Conservation (phyloP, 2,797 vertebrate genomes). For the Lophius americanus region DNA sequence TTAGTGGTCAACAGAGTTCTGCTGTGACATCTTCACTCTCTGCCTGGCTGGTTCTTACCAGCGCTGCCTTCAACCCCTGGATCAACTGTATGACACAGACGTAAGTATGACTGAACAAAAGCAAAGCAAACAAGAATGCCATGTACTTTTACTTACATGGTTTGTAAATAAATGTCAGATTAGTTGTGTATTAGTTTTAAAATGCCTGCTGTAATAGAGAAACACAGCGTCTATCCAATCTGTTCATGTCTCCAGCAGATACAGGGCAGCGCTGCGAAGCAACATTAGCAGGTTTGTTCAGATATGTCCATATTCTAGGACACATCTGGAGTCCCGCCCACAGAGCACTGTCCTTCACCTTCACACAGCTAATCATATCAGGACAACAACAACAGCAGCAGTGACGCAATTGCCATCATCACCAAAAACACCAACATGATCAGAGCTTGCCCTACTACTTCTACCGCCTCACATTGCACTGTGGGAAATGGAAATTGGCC, state of each 20-base stretch:
- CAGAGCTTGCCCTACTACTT: no score
- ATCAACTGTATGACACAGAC: slow-evolving; percentile 80
- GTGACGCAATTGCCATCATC: neutral
- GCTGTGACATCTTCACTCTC: slow-evolving; percentile 61
- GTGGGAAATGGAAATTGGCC: neutral
- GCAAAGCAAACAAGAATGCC: neutral
- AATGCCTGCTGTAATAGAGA: neutral
- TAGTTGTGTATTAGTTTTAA: neutral
- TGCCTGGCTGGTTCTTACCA: slow-evolving; percentile 78
- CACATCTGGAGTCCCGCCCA: slow-evolving; percentile 27
- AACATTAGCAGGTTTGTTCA: slow-evolving; percentile 59
- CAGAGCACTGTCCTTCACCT: slow-evolving; percentile 49
- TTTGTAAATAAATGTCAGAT: neutral
- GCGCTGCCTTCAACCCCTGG: slow-evolving; percentile 82
- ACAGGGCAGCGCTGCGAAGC: slow-evolving; percentile 63
- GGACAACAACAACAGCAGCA: neutral
- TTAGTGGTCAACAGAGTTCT: slow-evolving; percentile 59
- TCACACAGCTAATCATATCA: slow-evolving; percentile 37
- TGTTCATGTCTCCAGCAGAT: slow-evolving; percentile 70
- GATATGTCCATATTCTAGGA: slow-evolving; percentile 32
- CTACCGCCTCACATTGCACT: neutral
- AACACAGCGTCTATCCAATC: neutral
- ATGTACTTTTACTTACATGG: no score
- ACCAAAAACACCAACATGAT: slow-evolving; percentile 13
- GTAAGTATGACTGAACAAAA: slow-evolving; percentile 53